phyloP scores from a whole-genome alignment of 2,113 vertebrate species.

The Perca schrenkii region DNA sequence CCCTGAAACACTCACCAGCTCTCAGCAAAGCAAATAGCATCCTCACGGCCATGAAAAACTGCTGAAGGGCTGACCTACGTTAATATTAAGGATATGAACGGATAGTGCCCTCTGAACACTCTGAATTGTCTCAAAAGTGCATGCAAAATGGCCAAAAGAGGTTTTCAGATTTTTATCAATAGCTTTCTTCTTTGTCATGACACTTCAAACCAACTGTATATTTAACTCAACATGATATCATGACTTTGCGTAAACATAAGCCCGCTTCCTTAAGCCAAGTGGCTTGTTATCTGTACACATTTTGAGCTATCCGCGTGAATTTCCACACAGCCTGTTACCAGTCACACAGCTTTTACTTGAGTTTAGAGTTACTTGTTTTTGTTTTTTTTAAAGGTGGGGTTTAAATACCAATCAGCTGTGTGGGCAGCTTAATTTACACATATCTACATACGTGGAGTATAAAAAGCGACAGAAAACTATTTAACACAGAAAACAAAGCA shows the following conservation, averaged over 20 bases:
- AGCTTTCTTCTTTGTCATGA: neutral
- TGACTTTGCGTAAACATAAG: no score
- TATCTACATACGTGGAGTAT: neutral
- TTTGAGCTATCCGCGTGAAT: no score
- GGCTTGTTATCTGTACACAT: no score
- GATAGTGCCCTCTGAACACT: neutral
- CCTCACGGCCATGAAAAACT: constrained; percentile 1
- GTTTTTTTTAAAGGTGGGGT: neutral
- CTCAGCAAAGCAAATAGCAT: constrained; percentile 6
- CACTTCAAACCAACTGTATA: neutral
- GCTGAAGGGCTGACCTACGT: neutral
- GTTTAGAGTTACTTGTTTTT: neutral
- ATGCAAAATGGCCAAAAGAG: neutral
- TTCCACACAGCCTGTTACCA: neutral
- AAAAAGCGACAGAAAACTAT: no score
- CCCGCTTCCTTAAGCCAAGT: no score
- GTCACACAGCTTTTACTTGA: neutral
- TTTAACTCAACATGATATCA: neutral
- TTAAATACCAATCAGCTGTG: neutral
- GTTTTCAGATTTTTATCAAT: neutral
- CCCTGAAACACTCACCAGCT: constrained; percentile 29
- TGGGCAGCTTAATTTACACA: neutral
- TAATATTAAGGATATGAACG: neutral
- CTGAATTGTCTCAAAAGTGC: neutral
- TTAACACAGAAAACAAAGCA: no score